phyloP scores from a whole-genome alignment of 2,888 invertebrate genomes.

The Geophilus truncorum region DNA sequence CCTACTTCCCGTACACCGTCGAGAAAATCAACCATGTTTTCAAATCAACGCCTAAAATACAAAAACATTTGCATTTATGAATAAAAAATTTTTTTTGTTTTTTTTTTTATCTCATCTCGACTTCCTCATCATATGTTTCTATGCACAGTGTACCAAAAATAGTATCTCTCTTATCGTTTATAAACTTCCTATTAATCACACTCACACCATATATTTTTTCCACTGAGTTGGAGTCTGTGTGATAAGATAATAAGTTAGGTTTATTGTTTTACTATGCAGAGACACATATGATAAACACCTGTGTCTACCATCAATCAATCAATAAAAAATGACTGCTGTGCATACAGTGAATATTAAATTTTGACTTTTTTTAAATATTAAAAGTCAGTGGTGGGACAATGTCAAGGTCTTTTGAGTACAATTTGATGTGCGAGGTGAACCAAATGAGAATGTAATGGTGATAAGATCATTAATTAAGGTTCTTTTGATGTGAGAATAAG shows the following conservation, averaged over 20 bases:
- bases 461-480: not conserved
- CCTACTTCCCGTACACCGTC: constrained; percentile 35
- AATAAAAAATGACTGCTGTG: not conserved
- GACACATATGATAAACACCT: not conserved
- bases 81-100: not conserved
- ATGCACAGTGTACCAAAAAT: not conserved
- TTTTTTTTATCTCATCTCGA: not conserved
- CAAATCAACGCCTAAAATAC: not conserved
- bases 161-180: not conserved
- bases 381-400: not conserved
- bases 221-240: too few species aligned
- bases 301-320: not conserved
- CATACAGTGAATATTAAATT: not conserved
- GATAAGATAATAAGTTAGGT: too few species aligned
- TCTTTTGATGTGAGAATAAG: too few species aligned
- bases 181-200: not conserved
- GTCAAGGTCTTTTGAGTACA: not conserved
- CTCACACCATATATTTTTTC: not conserved
- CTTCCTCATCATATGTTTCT: not conserved
- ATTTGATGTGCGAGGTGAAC: too few species aligned
- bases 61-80: not conserved
- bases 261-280: too few species aligned
- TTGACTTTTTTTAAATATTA: not conserved
- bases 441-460: not conserved
- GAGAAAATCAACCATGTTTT: constrained; percentile 37